Conservation (phyloP, 2,113 vertebrate genomes). For the Hippopotamus amphibius region DNA sequence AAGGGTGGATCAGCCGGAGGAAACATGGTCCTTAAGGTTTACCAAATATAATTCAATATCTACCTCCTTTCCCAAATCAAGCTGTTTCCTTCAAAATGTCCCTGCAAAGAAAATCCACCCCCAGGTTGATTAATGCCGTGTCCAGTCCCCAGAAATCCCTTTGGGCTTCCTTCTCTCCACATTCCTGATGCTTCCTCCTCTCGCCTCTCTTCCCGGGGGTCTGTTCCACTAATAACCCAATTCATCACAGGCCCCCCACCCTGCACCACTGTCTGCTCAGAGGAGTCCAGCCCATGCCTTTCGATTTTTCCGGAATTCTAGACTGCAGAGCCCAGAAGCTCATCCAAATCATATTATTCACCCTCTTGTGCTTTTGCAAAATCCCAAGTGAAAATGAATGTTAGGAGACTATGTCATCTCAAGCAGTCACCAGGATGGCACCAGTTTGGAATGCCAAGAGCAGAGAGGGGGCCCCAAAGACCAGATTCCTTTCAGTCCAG, state of each 20-base stretch:
- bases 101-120: not conserved
- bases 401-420: accelerated
- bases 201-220: not conserved
- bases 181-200: not conserved
- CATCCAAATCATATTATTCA: not conserved
- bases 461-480: not conserved
- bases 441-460: not conserved
- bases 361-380: not conserved
- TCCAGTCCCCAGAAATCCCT: not conserved
- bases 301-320: not conserved
- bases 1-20: not conserved
- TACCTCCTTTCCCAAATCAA: not conserved
- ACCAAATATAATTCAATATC: not conserved
- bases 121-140: not conserved
- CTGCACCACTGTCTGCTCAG: accelerated
- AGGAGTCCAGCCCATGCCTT: not conserved
- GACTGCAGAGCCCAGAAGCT: not conserved
- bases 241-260: constrained; percentile 24
- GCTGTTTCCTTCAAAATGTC: not conserved
- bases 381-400: not conserved
- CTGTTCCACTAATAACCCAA: not conserved
- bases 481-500: not conserved
- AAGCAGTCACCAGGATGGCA: not conserved
- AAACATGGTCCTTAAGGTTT: not conserved
- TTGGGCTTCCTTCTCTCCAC: not conserved